A percentile compares a stretch with the other conserved stretches of the same genome.
Conservation (phyloP, 2,888 invertebrate species). For the Gymnocheta viridis region DNA sequence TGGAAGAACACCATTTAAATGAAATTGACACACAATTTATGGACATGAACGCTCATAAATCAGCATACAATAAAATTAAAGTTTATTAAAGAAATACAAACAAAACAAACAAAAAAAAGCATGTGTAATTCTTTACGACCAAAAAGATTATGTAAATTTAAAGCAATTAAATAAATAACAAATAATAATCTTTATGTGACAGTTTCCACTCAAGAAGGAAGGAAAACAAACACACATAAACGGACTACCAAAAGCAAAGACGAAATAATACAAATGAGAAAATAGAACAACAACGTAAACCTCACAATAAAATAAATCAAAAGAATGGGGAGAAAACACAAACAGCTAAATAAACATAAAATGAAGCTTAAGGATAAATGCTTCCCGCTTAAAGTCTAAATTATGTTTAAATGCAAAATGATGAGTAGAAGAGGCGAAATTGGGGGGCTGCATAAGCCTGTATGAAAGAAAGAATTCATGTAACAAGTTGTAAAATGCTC, state of each 20-base stretch:
- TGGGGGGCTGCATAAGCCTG: too few relatives aligned
- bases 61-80: conserved; percentile 19
- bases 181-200: conserved; percentile 49
- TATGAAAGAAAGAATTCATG: background rate
- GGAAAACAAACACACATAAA: background rate
- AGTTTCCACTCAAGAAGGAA: background rate
- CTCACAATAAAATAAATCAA: conserved; percentile 56
- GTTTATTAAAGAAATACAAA: conserved; percentile 4
- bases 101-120: too few relatives aligned
- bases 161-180: conserved; percentile 66
- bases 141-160: conserved; percentile 60
- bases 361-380: conserved; percentile 29
- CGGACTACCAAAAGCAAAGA: background rate
- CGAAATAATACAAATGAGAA: background rate
- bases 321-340: conserved; percentile 3
- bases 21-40: conserved; percentile 33
- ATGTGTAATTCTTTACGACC: conserved; percentile 29
- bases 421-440: background rate
- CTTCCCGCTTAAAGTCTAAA: background rate
- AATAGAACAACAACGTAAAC: background rate
- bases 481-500: background rate
- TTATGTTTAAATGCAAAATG: conserved; percentile 5
- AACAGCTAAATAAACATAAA: conserved; percentile 5
- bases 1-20: background rate
- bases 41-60: background rate